A percentile compares a stretch with the other conserved stretches of the same genome.
phyloP scores from a whole-genome alignment of 2,797 vertebrate species.

The Oryzias dopingdopingensis region DNA sequence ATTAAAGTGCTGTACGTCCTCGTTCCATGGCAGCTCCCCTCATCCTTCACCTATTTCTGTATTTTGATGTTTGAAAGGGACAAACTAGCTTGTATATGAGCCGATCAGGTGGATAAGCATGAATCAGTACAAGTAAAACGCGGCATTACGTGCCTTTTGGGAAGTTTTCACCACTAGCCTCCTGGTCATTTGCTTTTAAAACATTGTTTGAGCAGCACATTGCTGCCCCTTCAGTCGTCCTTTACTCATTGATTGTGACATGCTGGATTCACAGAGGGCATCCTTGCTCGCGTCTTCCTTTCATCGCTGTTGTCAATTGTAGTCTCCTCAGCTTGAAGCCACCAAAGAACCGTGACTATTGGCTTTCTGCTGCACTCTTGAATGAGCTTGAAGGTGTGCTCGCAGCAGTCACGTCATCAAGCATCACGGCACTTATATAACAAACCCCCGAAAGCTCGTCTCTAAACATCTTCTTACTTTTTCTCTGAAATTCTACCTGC shows the following conservation, averaged over 20 bases:
- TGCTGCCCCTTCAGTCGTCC: neutral
- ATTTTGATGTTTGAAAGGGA: slow-evolving; percentile 2
- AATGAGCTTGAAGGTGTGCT: slow-evolving; percentile 10
- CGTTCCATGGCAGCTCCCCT: no score
- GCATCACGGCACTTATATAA: slow-evolving; percentile 28
- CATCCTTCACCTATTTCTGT: neutral
- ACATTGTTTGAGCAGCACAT: slow-evolving; percentile 3
- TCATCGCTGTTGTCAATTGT: slow-evolving; percentile 16
- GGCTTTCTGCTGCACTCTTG: slow-evolving; percentile 32
- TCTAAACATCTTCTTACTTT: slow-evolving; percentile 29
- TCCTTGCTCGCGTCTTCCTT: neutral
- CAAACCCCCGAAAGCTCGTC: slow-evolving; percentile 36
- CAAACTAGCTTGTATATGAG: slow-evolving; percentile 9
- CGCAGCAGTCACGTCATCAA: slow-evolving; percentile 32
- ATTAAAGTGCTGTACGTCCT: no score
- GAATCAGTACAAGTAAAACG: slow-evolving; percentile 4
- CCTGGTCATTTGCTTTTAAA: slow-evolving; percentile 3
- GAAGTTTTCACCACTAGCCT: slow-evolving; percentile 1
- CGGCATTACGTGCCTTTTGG: neutral
- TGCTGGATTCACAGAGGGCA: slow-evolving; percentile 2
- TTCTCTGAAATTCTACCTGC: slow-evolving; percentile 7
- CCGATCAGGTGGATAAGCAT: slow-evolving; percentile 7
- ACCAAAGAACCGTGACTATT: slow-evolving; percentile 8
- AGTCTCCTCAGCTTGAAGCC: slow-evolving; percentile 18
- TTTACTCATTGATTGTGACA: slow-evolving; percentile 17